phyloP scores from a whole-genome alignment of 2,888 invertebrate species.

The Tanytarsus gracilentus region DNA sequence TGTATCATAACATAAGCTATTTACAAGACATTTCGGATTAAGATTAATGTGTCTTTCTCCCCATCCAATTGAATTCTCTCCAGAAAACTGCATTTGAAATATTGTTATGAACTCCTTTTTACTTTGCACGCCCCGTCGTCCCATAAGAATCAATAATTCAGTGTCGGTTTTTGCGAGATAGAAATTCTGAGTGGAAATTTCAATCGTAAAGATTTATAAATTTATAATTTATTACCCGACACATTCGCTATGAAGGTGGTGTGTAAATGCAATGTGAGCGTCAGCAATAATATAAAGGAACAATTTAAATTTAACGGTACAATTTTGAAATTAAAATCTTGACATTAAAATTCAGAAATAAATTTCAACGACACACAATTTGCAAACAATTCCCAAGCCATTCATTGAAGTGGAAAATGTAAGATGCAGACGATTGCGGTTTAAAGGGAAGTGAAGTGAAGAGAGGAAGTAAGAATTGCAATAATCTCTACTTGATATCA shows the following conservation, averaged over 20 bases:
- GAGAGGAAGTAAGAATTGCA: background rate
- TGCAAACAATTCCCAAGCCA: background rate
- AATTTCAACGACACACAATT: background rate
- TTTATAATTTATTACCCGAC: background rate
- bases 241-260: no score
- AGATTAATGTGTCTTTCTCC: slow-evolving; percentile 2
- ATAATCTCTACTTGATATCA: background rate
- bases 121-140: background rate
- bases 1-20: slow-evolving; percentile 10
- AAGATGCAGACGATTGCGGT: background rate
- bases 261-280: no score
- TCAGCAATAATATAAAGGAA: no score
- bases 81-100: background rate
- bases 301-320: no score
- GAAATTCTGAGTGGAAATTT: background rate
- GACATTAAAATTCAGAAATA: no score
- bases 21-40: slow-evolving; percentile 11
- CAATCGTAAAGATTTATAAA: background rate
- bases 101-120: slow-evolving; percentile 5
- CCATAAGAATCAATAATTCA: slow-evolving; percentile 3
- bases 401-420: background rate
- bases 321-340: no score
- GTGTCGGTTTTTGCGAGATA: background rate
- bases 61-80: background rate
- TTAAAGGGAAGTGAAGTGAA: background rate